Evolutionary conservation across 1,140 invertebrate species (phyloP).

Genomic region (Meloidogyne floridensis): DNA sequence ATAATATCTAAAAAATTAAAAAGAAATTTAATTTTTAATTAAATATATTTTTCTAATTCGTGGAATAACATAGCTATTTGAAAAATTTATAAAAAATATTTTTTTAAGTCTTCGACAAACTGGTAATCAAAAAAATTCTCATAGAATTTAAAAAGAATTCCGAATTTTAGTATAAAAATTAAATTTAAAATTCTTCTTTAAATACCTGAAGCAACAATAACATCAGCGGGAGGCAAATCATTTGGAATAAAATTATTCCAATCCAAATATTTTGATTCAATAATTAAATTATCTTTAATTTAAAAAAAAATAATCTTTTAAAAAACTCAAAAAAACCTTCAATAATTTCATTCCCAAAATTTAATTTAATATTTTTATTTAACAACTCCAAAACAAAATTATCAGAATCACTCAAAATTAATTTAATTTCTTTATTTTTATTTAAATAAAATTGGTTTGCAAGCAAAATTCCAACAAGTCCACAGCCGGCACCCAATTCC

Average conservation of each 20-base stretch:
- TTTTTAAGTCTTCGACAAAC: too few relatives aligned
- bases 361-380: conserved; percentile 4
- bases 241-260: conserved; percentile 5
- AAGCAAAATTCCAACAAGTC: conserved; percentile 38
- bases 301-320: neutral
- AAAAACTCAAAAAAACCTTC: neutral
- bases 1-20: conserved; percentile 6
- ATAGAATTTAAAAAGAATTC: too few relatives aligned
- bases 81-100: too few relatives aligned
- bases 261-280: neutral
- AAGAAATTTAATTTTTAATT: too few relatives aligned
- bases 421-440: neutral
- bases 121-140: too few relatives aligned
- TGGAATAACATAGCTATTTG: too few relatives aligned
- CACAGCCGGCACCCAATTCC: conserved; percentile 46
- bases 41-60: too few relatives aligned
- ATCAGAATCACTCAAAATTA: conserved; percentile 9
- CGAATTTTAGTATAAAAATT: too few relatives aligned
- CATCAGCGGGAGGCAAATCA: neutral
- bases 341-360: neutral
- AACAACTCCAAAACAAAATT: neutral
- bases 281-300: neutral
- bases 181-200: neutral
- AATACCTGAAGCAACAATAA: neutral
- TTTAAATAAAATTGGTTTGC: conserved; percentile 1